Conservation (phyloP, 1,140 invertebrate genomes). For the Scaptomyza montana region DNA sequence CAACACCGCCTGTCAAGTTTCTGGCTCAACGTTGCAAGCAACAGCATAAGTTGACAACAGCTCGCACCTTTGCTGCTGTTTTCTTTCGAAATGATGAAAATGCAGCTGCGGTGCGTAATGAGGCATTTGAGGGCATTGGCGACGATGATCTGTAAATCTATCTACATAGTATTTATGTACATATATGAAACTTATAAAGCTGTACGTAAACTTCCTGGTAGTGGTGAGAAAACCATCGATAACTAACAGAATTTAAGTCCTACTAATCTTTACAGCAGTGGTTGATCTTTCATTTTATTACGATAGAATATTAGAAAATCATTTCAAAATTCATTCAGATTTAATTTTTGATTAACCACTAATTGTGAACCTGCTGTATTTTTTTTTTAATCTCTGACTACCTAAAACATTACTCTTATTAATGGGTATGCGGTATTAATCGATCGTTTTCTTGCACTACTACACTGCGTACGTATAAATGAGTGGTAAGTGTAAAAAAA, state of each 20-base stretch:
- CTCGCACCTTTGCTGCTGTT: conserved; percentile 84
- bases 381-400: background rate
- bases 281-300: background rate
- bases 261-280: background rate
- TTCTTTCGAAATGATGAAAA: conserved; percentile 85
- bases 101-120: conserved; percentile 88
- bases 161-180: background rate
- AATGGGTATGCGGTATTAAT: conserved; percentile 1
- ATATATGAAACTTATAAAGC: no score
- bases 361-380: background rate
- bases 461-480: conserved; percentile 24
- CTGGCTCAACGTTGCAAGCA: conserved; percentile 81
- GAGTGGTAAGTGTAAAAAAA: conserved; percentile 31
- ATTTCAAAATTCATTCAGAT: background rate
- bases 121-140: conserved; percentile 95
- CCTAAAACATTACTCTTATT: background rate
- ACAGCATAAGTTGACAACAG: conserved; percentile 82
- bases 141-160: conserved; percentile 91
- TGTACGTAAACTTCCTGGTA: conserved; percentile 18
- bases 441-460: conserved; percentile 24
- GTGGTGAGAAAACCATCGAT: conserved; percentile 12
- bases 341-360: background rate
- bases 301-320: no score
- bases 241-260: background rate
- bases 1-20: conserved; percentile 78